These are phyloP conservation scores for Zaprionus tsacasi DNA, from an alignment of 1,140 invertebrate genomes.

Conservation along the genomic window DNA sequence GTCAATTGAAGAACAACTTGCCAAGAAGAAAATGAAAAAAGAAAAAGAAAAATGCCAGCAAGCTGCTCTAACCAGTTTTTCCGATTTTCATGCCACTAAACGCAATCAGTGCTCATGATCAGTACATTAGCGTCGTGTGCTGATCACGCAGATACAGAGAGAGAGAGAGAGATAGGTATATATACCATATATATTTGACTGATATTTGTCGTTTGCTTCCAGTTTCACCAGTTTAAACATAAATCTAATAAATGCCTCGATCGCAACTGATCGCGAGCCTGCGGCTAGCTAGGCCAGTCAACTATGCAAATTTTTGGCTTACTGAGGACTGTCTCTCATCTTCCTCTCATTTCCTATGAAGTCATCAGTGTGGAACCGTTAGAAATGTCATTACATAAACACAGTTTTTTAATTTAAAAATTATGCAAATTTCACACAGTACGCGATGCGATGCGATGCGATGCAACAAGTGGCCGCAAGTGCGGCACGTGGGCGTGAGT, in stretches of 20 bases:
- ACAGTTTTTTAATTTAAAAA: constrained; percentile 74
- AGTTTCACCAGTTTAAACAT: constrained; percentile 52
- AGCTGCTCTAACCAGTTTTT: constrained; percentile 60
- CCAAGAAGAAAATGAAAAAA: neutral
- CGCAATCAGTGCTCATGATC: constrained; percentile 81
- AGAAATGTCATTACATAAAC: constrained; percentile 75
- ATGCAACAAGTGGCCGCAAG: constrained; percentile 19
- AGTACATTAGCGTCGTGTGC: constrained; percentile 81
- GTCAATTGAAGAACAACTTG: constrained; percentile 57
- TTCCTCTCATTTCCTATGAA: constrained; percentile 58
- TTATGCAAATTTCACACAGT: constrained; percentile 65
- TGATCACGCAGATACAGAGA: constrained; percentile 68
- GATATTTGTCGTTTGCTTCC: constrained; percentile 51
- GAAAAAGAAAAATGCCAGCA: neutral
- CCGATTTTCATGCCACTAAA: constrained; percentile 78
- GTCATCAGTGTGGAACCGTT: constrained; percentile 66
- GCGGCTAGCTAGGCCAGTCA: neutral
- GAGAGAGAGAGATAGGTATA: neutral
- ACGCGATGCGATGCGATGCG: neutral
- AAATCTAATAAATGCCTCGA: constrained; percentile 45
- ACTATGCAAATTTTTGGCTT: constrained; percentile 35
- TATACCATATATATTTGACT: constrained; percentile 45
- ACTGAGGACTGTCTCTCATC: constrained; percentile 6
- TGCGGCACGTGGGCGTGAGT: constrained; percentile 59
- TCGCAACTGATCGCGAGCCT: neutral